A percentile compares a stretch with the other conserved stretches of the same genome.
Evolutionary conservation across 1,140 invertebrate species (phyloP).

Genomic region (Stegodyphus dumicola): DNA sequence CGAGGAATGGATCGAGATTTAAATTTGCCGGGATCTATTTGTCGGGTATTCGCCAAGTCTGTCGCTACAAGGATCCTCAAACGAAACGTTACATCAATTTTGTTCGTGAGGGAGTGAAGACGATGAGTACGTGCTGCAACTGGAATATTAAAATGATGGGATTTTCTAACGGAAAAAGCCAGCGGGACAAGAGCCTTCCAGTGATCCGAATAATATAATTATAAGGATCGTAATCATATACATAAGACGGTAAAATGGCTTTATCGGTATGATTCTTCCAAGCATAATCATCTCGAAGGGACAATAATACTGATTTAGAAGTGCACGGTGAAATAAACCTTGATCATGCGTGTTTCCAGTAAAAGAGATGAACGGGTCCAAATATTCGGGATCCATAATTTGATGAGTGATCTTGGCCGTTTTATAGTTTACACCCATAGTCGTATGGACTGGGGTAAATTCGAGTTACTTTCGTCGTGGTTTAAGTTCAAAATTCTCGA

Average conservation of each 20-base stretch:
- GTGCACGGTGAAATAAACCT: not conserved
- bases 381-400: not conserved
- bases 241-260: not conserved
- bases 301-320: not conserved
- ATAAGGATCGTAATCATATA: not conserved
- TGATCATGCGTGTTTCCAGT: not conserved
- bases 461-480: no score
- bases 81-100: not conserved
- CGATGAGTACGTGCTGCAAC: not conserved
- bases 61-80: not conserved
- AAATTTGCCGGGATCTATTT: not conserved
- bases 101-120: not conserved
- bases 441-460: not conserved
- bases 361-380: not conserved
- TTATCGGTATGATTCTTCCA: no score
- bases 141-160: slow-evolving; percentile 8
- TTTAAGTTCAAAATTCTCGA: no score
- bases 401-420: not conserved
- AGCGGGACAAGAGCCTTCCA: not conserved
- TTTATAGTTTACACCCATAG: not conserved
- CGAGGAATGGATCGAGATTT: not conserved
- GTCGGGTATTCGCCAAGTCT: not conserved
- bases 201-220: not conserved
- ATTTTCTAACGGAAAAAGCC: slow-evolving; percentile 31
- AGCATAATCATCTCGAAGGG: not conserved